Percentiles rank a stretch among this genome's conserved stretches.
These are phyloP conservation scores for Metacarcinus magister DNA, from an alignment of 2,888 invertebrate genomes.

Conservation along the genomic window DNA sequence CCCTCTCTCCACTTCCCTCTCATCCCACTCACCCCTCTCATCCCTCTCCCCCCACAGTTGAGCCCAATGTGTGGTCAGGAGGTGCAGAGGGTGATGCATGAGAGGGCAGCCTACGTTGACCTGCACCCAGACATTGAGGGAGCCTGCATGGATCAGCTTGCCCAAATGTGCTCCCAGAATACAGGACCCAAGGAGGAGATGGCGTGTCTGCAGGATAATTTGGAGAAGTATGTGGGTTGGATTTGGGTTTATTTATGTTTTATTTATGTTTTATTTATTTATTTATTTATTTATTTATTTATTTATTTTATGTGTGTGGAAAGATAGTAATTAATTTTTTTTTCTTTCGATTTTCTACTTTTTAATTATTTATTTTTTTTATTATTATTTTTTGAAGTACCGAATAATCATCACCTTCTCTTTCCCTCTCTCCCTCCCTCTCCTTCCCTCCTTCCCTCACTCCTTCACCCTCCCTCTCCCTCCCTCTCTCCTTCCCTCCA, in stretches of 20 bases:
- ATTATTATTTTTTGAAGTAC: too few species aligned
- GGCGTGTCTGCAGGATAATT: conserved; percentile 86
- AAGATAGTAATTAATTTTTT: not conserved
- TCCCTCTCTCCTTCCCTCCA: not conserved
- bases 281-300: too few species aligned
- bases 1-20: not conserved
- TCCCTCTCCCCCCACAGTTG: conserved; percentile 66
- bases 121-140: conserved; percentile 97
- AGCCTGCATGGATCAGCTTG: conserved; percentile 93
- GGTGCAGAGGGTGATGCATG: conserved; percentile 95
- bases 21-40: not conserved
- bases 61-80: conserved; percentile 86
- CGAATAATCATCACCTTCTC: too few species aligned
- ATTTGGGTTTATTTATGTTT: not conserved
- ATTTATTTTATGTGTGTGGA: not conserved
- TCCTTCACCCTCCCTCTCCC: not conserved
- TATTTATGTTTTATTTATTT: too few species aligned
- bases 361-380: too few species aligned
- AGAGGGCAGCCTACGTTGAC: conserved; percentile 95
- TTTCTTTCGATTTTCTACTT: too few species aligned
- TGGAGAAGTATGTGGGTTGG: conserved; percentile 75
- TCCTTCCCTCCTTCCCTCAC: not conserved
- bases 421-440: not conserved
- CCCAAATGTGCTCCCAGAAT: conserved; percentile 92
- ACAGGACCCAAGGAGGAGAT: conserved; percentile 94